A percentile compares a stretch with the other conserved stretches of the same genome.
Conservation (phyloP, 2,888 invertebrate species). For the Heteropelma amictum region DNA sequence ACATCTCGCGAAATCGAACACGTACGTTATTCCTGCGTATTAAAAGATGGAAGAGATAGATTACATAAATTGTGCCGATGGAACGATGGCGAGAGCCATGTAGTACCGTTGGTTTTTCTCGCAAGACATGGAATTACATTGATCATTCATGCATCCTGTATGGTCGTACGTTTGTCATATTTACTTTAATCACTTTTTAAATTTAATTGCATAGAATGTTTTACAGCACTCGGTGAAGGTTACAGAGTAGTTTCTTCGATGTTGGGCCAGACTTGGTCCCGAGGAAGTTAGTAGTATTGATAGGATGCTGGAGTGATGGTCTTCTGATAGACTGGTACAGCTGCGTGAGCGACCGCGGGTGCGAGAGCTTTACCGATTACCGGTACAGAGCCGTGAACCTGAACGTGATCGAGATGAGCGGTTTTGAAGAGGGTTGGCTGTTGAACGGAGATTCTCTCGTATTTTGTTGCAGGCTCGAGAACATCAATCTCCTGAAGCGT, state of each 20-base stretch:
- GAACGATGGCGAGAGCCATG: background rate
- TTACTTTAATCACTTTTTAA: background rate
- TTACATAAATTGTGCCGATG: no score
- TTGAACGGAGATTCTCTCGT: constrained; percentile 80
- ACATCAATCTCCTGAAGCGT: constrained; percentile 82
- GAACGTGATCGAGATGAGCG: constrained; percentile 77
- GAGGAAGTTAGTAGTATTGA: constrained; percentile 56
- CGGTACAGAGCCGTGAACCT: constrained; percentile 77
- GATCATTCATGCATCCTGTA: background rate
- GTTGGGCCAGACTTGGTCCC: background rate
- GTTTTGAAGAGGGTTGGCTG: constrained; percentile 80
- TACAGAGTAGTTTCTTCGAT: no score
- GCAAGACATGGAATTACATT: constrained; percentile 2
- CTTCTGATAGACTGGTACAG: constrained; percentile 72
- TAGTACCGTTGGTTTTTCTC: constrained; percentile 12
- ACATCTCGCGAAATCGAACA: constrained; percentile 5
- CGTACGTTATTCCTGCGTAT: constrained; percentile 22
- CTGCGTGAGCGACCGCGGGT: constrained; percentile 69
- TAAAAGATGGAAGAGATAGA: background rate
- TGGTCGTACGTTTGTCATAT: background rate
- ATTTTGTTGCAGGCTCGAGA: constrained; percentile 81
- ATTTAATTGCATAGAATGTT: no score
- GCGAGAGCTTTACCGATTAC: constrained; percentile 74
- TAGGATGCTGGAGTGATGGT: constrained; percentile 67
- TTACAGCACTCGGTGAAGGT: no score